phyloP scores from a whole-genome alignment of 1,140 invertebrate species.

The Chironomus tepperi region DNA sequence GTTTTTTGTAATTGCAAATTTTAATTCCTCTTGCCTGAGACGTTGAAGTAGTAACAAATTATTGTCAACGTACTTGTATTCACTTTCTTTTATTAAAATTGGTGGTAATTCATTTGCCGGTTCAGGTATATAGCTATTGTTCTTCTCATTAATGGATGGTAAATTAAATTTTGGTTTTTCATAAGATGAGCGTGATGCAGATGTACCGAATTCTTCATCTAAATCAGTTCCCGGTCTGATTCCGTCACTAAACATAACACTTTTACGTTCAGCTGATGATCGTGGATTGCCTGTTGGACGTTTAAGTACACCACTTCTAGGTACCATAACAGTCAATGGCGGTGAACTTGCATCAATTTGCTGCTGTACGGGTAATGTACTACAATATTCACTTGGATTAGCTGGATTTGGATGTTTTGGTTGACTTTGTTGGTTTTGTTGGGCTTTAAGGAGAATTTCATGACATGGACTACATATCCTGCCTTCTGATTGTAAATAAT shows the following conservation, averaged over 20 bases:
- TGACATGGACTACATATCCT: conserved; percentile 53
- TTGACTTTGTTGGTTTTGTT: conserved; percentile 29
- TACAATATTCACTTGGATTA: conserved; percentile 86
- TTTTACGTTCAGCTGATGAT: conserved; percentile 50
- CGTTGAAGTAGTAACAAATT: conserved; percentile 43
- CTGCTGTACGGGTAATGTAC: conserved; percentile 70
- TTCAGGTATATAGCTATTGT: conserved; percentile 49
- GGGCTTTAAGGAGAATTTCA: conserved; percentile 43
- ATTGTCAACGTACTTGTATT: conserved; percentile 49
- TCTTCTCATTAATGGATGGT: conserved; percentile 43
- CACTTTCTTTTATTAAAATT: conserved; percentile 44
- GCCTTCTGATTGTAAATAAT: conserved; percentile 45
- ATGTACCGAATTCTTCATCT: conserved; percentile 55
- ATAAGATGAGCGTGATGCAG: conserved; percentile 32
- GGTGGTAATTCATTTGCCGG: conserved; percentile 46
- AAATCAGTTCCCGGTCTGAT: conserved; percentile 84
- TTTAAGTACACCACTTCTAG: conserved; percentile 69
- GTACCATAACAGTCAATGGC: conserved; percentile 72
- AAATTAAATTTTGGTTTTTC: conserved; percentile 35
- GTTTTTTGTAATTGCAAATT: conserved; percentile 73
- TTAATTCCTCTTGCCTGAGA: conserved; percentile 53
- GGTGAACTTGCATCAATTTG: conserved; percentile 52
- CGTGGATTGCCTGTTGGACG: conserved; percentile 49
- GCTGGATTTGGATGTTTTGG: conserved; percentile 64
- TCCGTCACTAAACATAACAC: conserved; percentile 87